Conservation (phyloP, 2,888 invertebrate species). For the Scaptomyza reducta region DNA sequence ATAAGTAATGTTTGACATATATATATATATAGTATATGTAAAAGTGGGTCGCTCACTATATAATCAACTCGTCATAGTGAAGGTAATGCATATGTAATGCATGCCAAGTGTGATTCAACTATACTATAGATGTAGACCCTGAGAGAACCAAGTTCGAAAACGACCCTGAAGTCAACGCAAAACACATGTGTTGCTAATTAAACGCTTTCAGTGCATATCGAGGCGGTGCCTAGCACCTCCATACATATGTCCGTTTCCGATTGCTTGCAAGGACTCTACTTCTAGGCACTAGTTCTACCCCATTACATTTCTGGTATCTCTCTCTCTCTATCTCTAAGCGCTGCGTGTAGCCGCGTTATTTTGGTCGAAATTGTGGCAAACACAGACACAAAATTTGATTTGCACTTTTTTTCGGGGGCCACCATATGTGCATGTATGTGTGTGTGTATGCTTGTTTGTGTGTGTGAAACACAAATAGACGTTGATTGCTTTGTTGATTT, state of each 20-base stretch:
- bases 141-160: neutral
- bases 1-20: neutral
- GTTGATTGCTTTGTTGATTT: slow-evolving; percentile 81
- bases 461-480: slow-evolving; percentile 77
- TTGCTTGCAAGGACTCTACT: neutral
- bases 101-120: neutral
- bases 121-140: neutral
- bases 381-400: slow-evolving; percentile 72
- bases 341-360: slow-evolving; percentile 64
- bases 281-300: neutral
- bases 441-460: slow-evolving; percentile 20
- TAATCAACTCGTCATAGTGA: neutral
- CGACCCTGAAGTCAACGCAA: neutral
- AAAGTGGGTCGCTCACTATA: neutral
- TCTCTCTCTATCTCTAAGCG: slow-evolving; percentile 24
- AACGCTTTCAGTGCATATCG: slow-evolving; percentile 12
- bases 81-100: neutral
- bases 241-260: neutral
- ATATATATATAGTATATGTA: neutral
- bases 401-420: slow-evolving; percentile 64
- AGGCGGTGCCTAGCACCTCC: slow-evolving; percentile 32
- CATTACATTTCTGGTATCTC: slow-evolving; percentile 18
- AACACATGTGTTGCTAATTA: slow-evolving; percentile 30
- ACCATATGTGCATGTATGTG: slow-evolving; percentile 15
- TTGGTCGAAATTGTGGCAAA: slow-evolving; percentile 67